phyloP scores from a whole-genome alignment of 2,888 invertebrate genomes.

The Coleophora flavipennella region DNA sequence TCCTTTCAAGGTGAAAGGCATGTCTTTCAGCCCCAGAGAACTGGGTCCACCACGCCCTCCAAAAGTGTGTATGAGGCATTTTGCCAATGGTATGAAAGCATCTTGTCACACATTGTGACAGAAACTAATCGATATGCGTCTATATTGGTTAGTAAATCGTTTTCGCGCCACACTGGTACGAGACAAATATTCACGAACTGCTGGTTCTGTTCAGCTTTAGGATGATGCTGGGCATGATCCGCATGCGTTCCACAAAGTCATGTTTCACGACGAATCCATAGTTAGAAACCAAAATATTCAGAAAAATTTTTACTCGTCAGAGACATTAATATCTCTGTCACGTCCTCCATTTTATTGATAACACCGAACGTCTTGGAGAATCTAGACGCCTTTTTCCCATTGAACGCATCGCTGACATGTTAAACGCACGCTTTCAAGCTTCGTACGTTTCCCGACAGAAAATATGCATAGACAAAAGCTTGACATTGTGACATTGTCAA shows the following conservation, averaged over 20 bases:
- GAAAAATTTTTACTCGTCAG: slow-evolving; percentile 11
- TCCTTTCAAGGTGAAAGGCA: not conserved
- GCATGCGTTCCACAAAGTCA: slow-evolving; percentile 11
- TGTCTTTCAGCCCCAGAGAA: not conserved
- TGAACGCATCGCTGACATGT: slow-evolving; percentile 8
- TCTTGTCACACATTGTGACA: not conserved
- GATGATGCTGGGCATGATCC: not conserved
- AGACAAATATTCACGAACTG: slow-evolving; percentile 7
- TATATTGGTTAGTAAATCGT: not conserved
- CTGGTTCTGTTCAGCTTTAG: slow-evolving; percentile 8
- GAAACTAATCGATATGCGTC: slow-evolving; percentile 10
- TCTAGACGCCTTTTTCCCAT: slow-evolving; percentile 2
- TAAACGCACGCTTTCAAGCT: slow-evolving; percentile 4
- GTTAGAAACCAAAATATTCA: slow-evolving; percentile 13
- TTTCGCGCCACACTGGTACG: not conserved
- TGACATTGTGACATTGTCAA: no score
- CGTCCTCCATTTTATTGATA: slow-evolving; percentile 15
- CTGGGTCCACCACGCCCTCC: no score
- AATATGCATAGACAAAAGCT: slow-evolving; percentile 11
- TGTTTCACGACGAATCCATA: slow-evolving; percentile 16
- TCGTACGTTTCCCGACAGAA: slow-evolving; percentile 6
- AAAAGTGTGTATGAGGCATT: slow-evolving; percentile 11
- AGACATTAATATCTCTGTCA: slow-evolving; percentile 11
- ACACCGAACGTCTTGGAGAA: not conserved
- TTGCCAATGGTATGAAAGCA: slow-evolving; percentile 6